Evolutionary conservation across 2,113 vertebrate species (phyloP).

Genomic region (Gracilinanus agilis): DNA sequence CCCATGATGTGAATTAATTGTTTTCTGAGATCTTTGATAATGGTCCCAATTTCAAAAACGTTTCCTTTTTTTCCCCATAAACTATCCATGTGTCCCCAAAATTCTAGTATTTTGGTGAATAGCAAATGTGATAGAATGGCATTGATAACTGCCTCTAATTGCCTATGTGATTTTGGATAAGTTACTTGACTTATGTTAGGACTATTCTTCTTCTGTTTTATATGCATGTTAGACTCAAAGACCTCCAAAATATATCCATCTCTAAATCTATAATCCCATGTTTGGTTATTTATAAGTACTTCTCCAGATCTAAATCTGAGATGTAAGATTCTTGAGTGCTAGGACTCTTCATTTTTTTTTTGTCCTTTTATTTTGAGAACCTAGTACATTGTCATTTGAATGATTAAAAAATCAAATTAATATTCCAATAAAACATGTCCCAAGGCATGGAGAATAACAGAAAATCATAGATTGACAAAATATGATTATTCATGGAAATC

Average conservation of each 20-base stretch:
- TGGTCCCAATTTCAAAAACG: not conserved
- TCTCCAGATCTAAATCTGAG: not conserved
- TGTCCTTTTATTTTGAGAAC: not conserved
- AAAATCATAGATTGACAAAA: not conserved
- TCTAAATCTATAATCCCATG: not conserved
- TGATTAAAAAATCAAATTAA: not conserved
- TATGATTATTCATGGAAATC: conserved; percentile 52
- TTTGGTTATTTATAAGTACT: not conserved
- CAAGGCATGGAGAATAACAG: not conserved
- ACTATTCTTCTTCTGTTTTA: not conserved
- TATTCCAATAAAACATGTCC: not conserved
- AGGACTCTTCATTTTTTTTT: not conserved
- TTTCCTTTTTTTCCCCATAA: not conserved
- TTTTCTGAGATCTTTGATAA: not conserved
- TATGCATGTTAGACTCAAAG: not conserved
- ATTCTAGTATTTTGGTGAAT: not conserved
- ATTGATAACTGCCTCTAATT: not conserved
- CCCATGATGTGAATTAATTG: not conserved
- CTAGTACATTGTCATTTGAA: not conserved
- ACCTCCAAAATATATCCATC: not conserved
- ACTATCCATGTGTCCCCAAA: not conserved
- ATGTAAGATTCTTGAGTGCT: not conserved
- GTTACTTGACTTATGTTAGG: not conserved
- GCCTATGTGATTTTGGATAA: not conserved
- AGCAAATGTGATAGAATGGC: not conserved